Conservation (phyloP, 1,140 invertebrate genomes). For the Acromyrmex heyeri region DNA sequence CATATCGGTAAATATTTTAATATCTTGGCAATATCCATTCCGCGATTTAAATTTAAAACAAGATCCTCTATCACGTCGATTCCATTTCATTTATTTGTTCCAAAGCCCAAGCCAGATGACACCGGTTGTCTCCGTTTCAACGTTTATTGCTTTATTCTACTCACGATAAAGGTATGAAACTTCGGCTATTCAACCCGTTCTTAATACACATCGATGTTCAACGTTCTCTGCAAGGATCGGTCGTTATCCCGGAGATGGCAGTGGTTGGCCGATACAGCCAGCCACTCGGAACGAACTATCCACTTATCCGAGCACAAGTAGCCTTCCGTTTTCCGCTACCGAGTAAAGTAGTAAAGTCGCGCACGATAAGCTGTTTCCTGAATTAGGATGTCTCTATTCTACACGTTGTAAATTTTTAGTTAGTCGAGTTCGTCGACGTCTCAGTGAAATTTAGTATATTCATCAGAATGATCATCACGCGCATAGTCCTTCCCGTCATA, state of each 20-base stretch:
- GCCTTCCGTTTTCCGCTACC: conserved; percentile 21
- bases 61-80: neutral
- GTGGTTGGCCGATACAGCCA: conserved; percentile 21
- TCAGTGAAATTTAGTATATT: neutral
- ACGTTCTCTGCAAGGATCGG: neutral
- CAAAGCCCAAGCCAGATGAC: conserved; percentile 1
- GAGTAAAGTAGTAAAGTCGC: conserved; percentile 6
- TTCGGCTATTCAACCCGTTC: neutral
- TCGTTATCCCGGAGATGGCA: conserved; percentile 24
- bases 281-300: conserved; percentile 46
- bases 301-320: conserved; percentile 43
- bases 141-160: conserved; percentile 27
- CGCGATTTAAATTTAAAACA: conserved; percentile 6
- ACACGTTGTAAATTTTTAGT: conserved; percentile 57
- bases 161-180: conserved; percentile 31
- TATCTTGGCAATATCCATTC: conserved; percentile 16
- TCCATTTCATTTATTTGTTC: conserved; percentile 1
- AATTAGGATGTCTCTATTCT: conserved; percentile 38
- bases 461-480: conserved; percentile 40
- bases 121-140: neutral
- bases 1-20: conserved; percentile 35
- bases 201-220: conserved; percentile 19
- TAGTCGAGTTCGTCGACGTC: neutral
- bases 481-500: conserved; percentile 27
- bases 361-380: neutral